A percentile compares a stretch with the other conserved stretches of the same genome.
phyloP scores from a whole-genome alignment of 2,888 invertebrate species.

The Hydrotaea diabolus region DNA sequence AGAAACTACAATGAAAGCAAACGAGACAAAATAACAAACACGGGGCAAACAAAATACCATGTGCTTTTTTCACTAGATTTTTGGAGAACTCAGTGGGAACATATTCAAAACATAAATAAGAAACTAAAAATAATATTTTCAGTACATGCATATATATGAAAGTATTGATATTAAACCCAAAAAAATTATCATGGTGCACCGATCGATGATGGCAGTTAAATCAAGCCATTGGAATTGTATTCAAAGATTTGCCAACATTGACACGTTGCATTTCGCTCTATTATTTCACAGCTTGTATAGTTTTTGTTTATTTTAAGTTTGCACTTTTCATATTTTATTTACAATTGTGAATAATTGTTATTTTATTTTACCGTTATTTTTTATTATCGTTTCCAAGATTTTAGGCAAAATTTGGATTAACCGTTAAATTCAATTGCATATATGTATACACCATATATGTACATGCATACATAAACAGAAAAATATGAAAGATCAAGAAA shows the following conservation, averaged over 20 bases:
- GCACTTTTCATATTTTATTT: neutral
- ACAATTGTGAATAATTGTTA: neutral
- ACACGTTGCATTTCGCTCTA: constrained; percentile 59
- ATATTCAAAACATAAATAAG: neutral
- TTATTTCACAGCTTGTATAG: too few species aligned
- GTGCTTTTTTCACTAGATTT: constrained; percentile 35
- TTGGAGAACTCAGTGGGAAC: neutral
- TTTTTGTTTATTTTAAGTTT: neutral
- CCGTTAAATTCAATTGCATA: constrained; percentile 15
- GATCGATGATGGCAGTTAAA: neutral
- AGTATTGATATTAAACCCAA: too few species aligned
- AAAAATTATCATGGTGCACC: neutral
- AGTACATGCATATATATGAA: too few species aligned
- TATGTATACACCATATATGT: neutral
- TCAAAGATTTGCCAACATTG: constrained; percentile 32
- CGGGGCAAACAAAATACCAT: constrained; percentile 31
- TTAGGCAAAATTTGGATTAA: too few species aligned
- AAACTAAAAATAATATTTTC: neutral
- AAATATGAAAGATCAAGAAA: too few species aligned
- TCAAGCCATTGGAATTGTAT: neutral
- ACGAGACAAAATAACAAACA: constrained; percentile 27
- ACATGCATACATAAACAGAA: too few species aligned
- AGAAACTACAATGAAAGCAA: neutral
- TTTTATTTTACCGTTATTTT: constrained; percentile 30
- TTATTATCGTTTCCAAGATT: too few species aligned